These are phyloP conservation scores for Aleiodes sp. DNA, from an alignment of 1,140 invertebrate genomes.

Conservation along the genomic window DNA sequence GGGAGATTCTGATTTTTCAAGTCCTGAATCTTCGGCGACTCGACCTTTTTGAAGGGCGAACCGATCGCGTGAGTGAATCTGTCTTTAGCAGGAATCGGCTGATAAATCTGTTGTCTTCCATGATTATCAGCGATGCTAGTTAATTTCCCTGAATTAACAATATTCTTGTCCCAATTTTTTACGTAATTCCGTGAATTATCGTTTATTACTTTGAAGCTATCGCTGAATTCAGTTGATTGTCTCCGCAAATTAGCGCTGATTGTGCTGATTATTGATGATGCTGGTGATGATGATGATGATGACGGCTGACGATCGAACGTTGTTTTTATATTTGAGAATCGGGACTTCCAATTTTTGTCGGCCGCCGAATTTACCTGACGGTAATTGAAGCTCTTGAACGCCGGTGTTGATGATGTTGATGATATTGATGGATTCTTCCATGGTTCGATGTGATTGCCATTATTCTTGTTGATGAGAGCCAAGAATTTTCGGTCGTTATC, in stretches of 20 bases:
- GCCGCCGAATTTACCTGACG: conserved; percentile 46
- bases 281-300: background rate
- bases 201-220: background rate
- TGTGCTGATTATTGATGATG: background rate
- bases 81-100: conserved; percentile 21
- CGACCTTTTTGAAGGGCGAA: conserved; percentile 55
- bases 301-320: conserved; percentile 65
- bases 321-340: conserved; percentile 88
- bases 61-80: conserved; percentile 58
- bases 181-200: too few species aligned
- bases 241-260: background rate
- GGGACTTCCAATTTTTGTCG: conserved; percentile 76
- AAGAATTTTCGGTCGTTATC: conserved; percentile 86
- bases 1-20: background rate
- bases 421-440: conserved; percentile 34
- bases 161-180: too few species aligned
- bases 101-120: too few species aligned
- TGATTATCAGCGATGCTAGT: too few species aligned
- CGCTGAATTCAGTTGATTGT: background rate
- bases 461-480: conserved; percentile 82
- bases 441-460: conserved; percentile 54
- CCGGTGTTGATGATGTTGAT: conserved; percentile 43
- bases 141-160: too few species aligned
- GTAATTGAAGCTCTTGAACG: conserved; percentile 53
- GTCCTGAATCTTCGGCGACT: conserved; percentile 9